Percentiles rank a stretch among this genome's conserved stretches.
phyloP scores from a whole-genome alignment of 2,113 vertebrate species.

The Trogon melanurus region DNA sequence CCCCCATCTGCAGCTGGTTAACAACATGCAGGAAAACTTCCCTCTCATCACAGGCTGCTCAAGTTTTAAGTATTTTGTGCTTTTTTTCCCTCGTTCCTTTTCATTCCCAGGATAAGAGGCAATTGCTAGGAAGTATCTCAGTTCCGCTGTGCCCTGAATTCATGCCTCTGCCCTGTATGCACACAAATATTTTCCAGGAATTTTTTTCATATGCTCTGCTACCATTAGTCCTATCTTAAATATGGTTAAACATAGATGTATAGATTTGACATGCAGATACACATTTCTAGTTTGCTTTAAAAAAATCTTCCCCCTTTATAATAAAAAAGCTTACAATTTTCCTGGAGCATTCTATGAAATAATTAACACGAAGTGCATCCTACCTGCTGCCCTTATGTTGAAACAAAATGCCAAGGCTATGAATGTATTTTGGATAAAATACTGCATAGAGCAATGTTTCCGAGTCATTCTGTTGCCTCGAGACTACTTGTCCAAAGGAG shows the following conservation, averaged over 20 bases:
- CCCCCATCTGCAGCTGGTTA: neutral
- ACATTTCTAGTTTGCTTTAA: neutral
- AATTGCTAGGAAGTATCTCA: neutral
- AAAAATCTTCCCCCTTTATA: neutral
- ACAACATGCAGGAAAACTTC: neutral
- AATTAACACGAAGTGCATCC: neutral
- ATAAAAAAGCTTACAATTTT: neutral
- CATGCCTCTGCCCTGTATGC: neutral
- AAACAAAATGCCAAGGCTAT: neutral
- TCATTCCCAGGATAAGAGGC: neutral
- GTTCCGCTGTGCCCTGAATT: neutral
- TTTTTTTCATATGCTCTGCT: neutral
- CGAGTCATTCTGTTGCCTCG: slow-evolving; percentile 38
- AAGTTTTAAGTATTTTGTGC: neutral
- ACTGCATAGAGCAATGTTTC: neutral
- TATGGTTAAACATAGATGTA: neutral
- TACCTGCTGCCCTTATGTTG: slow-evolving; percentile 36
- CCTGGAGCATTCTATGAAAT: neutral
- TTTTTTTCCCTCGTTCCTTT: neutral
- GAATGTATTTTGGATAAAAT: neutral
- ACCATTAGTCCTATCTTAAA: neutral
- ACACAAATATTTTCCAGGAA: neutral
- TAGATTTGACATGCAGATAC: neutral
- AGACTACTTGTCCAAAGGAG: neutral
- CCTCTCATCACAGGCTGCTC: neutral